Evolutionary conservation across 2,888 invertebrate species (phyloP).

Genomic region (Aromia moschata): DNA sequence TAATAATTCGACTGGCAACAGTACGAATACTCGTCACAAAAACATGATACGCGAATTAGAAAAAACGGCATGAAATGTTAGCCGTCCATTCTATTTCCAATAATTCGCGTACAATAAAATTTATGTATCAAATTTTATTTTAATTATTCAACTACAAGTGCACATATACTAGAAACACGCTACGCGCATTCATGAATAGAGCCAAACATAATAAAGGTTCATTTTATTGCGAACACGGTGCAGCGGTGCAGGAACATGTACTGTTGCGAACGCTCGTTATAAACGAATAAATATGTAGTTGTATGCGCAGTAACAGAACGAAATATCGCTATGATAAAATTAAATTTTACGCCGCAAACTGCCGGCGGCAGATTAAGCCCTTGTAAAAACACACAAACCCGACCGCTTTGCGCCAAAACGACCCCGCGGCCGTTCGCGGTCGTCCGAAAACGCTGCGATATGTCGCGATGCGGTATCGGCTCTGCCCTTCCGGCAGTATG

Average conservation of each 20-base stretch:
- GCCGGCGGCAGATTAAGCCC: slow-evolving; percentile 55
- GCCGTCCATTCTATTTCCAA: slow-evolving; percentile 18
- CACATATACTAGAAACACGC: slow-evolving; percentile 47
- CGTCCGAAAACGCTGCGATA: slow-evolving; percentile 51
- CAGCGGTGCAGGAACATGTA: slow-evolving; percentile 42
- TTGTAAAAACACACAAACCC: slow-evolving; percentile 58
- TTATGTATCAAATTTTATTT: slow-evolving; percentile 46
- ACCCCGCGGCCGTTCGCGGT: slow-evolving; percentile 51
- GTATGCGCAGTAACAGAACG: slow-evolving; percentile 46
- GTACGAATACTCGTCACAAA: too few species aligned
- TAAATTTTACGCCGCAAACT: slow-evolving; percentile 55
- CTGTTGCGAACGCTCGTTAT: slow-evolving; percentile 38
- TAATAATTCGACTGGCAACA: too few species aligned
- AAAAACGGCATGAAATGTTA: background rate
- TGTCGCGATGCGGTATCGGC: slow-evolving; percentile 32
- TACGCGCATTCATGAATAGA: slow-evolving; percentile 49
- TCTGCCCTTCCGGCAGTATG: slow-evolving; percentile 20
- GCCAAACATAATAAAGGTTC: slow-evolving; percentile 48
- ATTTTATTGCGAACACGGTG: slow-evolving; percentile 50
- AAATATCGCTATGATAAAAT: slow-evolving; percentile 51
- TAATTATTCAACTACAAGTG: slow-evolving; percentile 47
- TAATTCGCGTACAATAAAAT: slow-evolving; percentile 38
- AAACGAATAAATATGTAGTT: slow-evolving; percentile 49
- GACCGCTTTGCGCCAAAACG: slow-evolving; percentile 52
- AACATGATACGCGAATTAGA: background rate